These are phyloP conservation scores for Pandemis corylana DNA, from an alignment of 2,888 invertebrate genomes.

Conservation along the genomic window DNA sequence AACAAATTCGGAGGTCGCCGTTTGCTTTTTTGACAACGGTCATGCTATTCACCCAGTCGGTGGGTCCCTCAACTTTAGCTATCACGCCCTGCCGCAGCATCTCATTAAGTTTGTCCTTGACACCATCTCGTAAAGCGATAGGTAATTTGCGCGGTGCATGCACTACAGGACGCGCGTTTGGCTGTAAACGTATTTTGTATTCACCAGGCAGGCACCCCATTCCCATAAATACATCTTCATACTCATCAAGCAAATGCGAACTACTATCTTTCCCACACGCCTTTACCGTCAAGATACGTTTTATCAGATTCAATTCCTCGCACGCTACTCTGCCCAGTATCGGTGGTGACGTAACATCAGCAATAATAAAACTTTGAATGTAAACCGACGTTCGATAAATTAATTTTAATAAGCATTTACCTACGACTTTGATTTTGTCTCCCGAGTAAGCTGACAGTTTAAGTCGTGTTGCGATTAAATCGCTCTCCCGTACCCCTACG, in stretches of 20 bases:
- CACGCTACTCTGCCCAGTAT: slow-evolving; percentile 1
- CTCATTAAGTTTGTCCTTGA: not conserved
- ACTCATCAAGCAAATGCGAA: not conserved
- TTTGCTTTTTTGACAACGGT: no score
- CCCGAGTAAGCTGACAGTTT: slow-evolving; percentile 7
- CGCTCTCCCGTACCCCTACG: not conserved
- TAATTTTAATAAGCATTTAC: slow-evolving; percentile 6
- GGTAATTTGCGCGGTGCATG: slow-evolving; percentile 20
- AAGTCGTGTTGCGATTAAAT: not conserved
- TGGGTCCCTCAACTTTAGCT: no score
- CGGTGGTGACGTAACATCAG: not conserved
- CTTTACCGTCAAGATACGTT: not conserved
- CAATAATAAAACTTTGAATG: slow-evolving; percentile 12
- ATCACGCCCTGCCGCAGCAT: not conserved
- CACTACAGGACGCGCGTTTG: not conserved
- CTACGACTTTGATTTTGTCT: slow-evolving; percentile 3
- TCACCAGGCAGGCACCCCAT: slow-evolving; percentile 16
- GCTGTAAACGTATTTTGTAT: slow-evolving; percentile 2
- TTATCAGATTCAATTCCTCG: slow-evolving; percentile 12
- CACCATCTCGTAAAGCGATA: not conserved
- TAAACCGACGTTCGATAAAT: not conserved
- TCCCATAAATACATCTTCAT: slow-evolving; percentile 3
- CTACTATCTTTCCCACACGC: not conserved
- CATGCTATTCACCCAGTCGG: no score
- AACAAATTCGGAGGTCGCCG: not conserved